Evolutionary conservation across 2,113 vertebrate genomes (phyloP), one percentile per base, ranked within the genome.

Genomic region (Gymnocephalus cernua): DNA sequence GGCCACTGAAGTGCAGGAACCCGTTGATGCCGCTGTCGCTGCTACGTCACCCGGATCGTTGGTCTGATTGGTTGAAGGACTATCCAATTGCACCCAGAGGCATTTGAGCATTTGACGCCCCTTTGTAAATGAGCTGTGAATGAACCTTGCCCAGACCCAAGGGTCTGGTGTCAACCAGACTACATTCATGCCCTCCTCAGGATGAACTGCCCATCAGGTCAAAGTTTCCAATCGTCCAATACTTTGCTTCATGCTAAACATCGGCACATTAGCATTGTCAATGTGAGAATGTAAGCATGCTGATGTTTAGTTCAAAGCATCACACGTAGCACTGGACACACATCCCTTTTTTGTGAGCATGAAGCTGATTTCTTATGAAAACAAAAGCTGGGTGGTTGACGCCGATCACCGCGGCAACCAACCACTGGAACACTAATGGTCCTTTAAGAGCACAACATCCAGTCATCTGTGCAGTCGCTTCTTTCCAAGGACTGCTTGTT

Each of bases 321-420:
- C 21, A n/a, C 21, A 53, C 11, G 23, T 18, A 48, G 47, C 18
- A 16, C 47, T 48, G 16, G 16, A 48, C 47, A 57, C n/a, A 9
- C 7, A 38, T 8, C 35, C 35, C 4, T 61, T 62, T 35, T 61
- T 45, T 44, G 38, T 10, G 4, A 41, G 3, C 44, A 66, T 21
- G 21, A 35, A 50, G 41, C 58, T 35, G 27, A 62, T 8, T 66
- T 50, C 15, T 1, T 47, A 29, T 5, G n/a, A 16, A 25, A 48
- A 66, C 25, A 66, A 66, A 67, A 14, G 25, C 27, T 29, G 44
- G 15, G 45, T 13, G 59, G 7, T 65, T 89, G 84, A 88, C 89
- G 89, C 48, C 6, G 15, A 69, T 90, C 73, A 11, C 79, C 75
- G 70, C 2, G 47, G 83, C 56, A 86, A 90, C 82, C 76, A 19